These are phyloP conservation scores for Lasioglossum oenotherae DNA, from an alignment of 2,888 invertebrate genomes.

Conservation along the genomic window DNA sequence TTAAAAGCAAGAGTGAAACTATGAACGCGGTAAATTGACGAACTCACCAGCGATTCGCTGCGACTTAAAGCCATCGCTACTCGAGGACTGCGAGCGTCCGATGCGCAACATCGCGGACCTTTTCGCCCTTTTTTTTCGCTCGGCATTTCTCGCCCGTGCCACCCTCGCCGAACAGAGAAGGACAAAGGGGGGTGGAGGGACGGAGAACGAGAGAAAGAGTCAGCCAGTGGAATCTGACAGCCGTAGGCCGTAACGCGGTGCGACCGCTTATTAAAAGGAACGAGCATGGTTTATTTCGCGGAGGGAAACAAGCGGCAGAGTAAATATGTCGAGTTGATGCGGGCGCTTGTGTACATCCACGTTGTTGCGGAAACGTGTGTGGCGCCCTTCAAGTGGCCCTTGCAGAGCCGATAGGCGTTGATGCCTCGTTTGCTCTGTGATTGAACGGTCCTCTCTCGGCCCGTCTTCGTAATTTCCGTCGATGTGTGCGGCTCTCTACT, in stretches of 20 bases:
- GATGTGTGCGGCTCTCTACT: neutral
- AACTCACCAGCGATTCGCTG: neutral
- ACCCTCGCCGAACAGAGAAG: neutral
- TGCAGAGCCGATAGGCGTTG: constrained; percentile 40
- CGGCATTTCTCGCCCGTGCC: constrained; percentile 38
- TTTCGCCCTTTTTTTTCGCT: constrained; percentile 32
- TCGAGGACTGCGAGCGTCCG: constrained; percentile 6
- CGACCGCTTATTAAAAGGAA: constrained; percentile 58
- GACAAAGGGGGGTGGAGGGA: neutral
- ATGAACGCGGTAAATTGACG: neutral
- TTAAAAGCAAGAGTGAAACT: neutral
- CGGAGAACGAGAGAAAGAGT: neutral
- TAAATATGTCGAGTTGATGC: constrained; percentile 49
- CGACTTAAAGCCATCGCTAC: constrained; percentile 21
- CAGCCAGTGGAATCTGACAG: constrained; percentile 51
- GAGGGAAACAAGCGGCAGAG: constrained; percentile 51
- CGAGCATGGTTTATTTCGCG: constrained; percentile 50
- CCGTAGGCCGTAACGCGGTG: constrained; percentile 50
- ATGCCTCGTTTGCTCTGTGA: constrained; percentile 55
- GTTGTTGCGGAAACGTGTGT: constrained; percentile 50
- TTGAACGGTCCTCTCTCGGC: constrained; percentile 46
- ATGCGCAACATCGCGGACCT: constrained; percentile 34
- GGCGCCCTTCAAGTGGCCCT: constrained; percentile 54
- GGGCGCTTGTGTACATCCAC: constrained; percentile 31
- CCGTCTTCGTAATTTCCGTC: constrained; percentile 35